Evolutionary conservation across 2,113 vertebrate genomes (phyloP).

Genomic region (Xyliphius kryptos): DNA sequence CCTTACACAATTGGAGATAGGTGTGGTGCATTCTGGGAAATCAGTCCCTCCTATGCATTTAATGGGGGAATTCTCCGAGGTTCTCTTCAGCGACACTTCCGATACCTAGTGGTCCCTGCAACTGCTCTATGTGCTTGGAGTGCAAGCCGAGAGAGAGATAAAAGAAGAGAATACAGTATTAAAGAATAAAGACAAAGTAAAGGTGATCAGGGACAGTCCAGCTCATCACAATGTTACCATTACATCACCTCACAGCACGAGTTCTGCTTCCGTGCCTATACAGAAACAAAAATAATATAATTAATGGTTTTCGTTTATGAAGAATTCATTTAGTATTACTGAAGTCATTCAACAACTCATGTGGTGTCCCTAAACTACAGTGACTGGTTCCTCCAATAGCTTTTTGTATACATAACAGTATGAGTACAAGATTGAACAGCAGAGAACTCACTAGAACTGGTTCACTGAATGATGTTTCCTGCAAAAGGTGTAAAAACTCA

Average conservation of each 20-base stretch:
- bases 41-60: conserved; percentile 26
- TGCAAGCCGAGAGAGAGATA: conserved; percentile 3
- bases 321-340: no score
- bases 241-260: conserved; percentile 92
- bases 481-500: no score
- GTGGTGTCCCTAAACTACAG: no score
- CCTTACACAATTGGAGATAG: conserved; percentile 16
- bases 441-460: no score
- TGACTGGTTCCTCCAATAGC: no score
- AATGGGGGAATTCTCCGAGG: background rate
- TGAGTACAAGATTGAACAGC: no score
- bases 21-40: conserved; percentile 37
- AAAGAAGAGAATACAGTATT: conserved; percentile 1
- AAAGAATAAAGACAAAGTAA: background rate
- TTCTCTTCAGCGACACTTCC: background rate
- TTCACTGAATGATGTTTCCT: no score
- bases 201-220: conserved; percentile 43
- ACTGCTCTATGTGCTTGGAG: conserved; percentile 2
- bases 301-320: no score
- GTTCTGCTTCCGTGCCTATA: conserved; percentile 90
- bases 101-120: background rate
- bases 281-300: background rate
- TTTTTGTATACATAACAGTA: no score
- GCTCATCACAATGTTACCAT: conserved; percentile 42
- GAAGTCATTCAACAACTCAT: no score